These are phyloP conservation scores for Harpalus rufipes DNA, from an alignment of 2,888 invertebrate genomes.

Conservation along the genomic window DNA sequence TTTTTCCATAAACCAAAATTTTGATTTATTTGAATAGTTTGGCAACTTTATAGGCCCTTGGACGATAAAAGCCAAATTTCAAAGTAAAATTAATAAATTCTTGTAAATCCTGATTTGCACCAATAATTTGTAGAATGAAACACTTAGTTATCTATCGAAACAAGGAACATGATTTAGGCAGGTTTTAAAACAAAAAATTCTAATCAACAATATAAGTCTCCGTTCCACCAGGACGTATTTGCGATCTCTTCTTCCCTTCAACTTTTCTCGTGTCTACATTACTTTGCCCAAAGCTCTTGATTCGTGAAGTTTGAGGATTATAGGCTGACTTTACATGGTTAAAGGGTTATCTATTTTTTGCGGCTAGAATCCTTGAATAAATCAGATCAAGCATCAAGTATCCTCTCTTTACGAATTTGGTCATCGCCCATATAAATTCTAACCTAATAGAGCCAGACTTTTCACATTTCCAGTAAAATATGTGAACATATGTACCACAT, in stretches of 20 bases:
- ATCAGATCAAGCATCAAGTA: slow-evolving; percentile 32
- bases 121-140: too few relatives aligned
- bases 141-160: too few relatives aligned
- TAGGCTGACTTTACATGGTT: not conserved
- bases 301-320: not conserved
- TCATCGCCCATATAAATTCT: slow-evolving; percentile 15
- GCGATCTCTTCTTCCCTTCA: not conserved
- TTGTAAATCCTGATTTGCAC: too few relatives aligned
- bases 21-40: too few relatives aligned
- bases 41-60: too few relatives aligned
- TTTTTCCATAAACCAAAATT: too few relatives aligned
- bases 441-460: not conserved
- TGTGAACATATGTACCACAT: not conserved
- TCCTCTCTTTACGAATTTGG: not conserved
- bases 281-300: not conserved
- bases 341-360: slow-evolving; percentile 19
- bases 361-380: not conserved
- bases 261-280: not conserved
- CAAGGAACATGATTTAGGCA: too few relatives aligned
- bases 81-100: too few relatives aligned
- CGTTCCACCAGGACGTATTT: not conserved
- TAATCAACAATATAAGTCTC: too few relatives aligned
- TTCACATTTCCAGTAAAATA: not conserved
- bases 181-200: too few relatives aligned
- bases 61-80: too few relatives aligned